phyloP scores from a whole-genome alignment of 2,797 vertebrate genomes.

The Euphonia xanthogaster region DNA sequence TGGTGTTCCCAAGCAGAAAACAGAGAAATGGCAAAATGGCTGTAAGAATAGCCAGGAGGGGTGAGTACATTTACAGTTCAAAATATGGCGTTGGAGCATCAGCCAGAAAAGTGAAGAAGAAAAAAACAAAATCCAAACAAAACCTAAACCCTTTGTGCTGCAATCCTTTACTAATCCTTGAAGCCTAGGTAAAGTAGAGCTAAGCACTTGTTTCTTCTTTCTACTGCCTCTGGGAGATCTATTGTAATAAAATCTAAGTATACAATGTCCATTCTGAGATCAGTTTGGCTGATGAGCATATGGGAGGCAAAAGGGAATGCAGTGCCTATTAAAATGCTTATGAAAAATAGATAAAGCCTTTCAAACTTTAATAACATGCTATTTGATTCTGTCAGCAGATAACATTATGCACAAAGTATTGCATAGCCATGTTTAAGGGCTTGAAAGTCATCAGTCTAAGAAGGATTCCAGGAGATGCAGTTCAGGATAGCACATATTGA shows the following conservation, averaged over 20 bases:
- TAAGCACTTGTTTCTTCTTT: background rate
- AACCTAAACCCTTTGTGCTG: background rate
- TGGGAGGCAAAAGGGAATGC: background rate
- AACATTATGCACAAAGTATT: conserved; percentile 19
- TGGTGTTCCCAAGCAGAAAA: background rate
- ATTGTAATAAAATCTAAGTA: background rate
- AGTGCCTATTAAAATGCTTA: conserved; percentile 54
- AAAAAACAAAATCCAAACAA: background rate
- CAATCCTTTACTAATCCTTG: background rate
- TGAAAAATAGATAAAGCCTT: conserved; percentile 63
- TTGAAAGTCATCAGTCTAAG: conserved; percentile 26
- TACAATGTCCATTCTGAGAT: conserved; percentile 11
- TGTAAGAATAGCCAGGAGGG: background rate
- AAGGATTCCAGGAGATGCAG: background rate
- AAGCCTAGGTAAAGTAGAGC: background rate
- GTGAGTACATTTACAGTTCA: background rate
- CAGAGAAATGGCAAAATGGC: background rate
- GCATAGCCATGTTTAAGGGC: background rate
- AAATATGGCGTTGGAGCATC: background rate
- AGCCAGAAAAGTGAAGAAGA: background rate
- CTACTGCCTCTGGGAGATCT: background rate
- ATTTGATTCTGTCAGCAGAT: conserved; percentile 57
- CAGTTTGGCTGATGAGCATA: background rate
- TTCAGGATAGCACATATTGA: background rate
- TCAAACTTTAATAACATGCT: conserved; percentile 57